These are phyloP conservation scores for Atlantisia rogersi DNA, from an alignment of 2,113 vertebrate genomes.

Conservation along the genomic window DNA sequence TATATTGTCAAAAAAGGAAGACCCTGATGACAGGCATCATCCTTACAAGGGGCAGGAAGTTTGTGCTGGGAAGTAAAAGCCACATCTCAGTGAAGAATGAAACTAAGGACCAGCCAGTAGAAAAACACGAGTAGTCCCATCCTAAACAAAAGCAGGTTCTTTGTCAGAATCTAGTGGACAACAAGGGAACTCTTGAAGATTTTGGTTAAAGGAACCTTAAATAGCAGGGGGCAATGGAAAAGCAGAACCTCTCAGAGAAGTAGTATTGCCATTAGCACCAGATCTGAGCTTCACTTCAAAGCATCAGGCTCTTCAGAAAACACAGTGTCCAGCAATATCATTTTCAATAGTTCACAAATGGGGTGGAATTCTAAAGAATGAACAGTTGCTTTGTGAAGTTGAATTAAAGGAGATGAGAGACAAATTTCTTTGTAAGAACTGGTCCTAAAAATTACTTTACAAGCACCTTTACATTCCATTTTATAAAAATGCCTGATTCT, in stretches of 20 bases:
- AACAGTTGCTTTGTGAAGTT: not conserved
- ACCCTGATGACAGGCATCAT: not conserved
- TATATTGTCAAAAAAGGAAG: not conserved
- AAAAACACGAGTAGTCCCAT: not conserved
- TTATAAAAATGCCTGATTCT: not conserved
- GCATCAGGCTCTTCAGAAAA: not conserved
- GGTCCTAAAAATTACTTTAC: not conserved
- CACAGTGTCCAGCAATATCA: not conserved
- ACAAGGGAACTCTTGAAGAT: not conserved
- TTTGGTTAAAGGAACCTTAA: not conserved
- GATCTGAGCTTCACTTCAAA: not conserved
- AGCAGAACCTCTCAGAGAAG: not conserved
- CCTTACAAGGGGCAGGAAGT: not conserved
- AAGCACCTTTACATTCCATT: not conserved
- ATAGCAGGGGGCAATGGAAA: not conserved
- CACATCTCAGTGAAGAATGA: not conserved
- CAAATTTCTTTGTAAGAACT: not conserved
- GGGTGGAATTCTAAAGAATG: not conserved
- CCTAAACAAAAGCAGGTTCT: not conserved
- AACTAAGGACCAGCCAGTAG: not conserved
- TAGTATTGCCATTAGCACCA: not conserved
- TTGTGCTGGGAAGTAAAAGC: not conserved
- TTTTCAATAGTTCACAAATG: not conserved
- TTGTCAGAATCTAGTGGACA: not conserved
- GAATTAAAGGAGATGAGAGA: not conserved